Conservation (phyloP, 2,113 vertebrate genomes). For the human region DNA sequence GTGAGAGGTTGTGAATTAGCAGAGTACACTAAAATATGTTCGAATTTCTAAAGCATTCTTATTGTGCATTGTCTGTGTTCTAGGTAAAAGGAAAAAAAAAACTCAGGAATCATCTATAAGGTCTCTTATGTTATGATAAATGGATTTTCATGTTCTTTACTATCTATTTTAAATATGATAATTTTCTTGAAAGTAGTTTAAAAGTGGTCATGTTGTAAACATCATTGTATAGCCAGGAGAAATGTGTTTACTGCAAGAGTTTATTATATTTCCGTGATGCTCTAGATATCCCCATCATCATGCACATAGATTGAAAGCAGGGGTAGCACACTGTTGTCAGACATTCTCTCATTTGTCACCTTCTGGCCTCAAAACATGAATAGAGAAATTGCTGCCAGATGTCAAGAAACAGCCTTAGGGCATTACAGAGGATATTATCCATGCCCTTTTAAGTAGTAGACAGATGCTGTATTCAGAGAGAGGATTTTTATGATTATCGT, state of each 20-base stretch:
- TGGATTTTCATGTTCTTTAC: not conserved
- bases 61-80: not conserved
- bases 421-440: not conserved
- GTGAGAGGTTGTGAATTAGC: not conserved
- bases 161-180: not conserved
- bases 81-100: not conserved
- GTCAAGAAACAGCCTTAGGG: constrained; percentile 47
- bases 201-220: not conserved
- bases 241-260: not conserved
- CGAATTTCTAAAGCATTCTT: not conserved
- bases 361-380: constrained; percentile 47
- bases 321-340: not conserved
- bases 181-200: not conserved
- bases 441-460: not conserved
- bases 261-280: not conserved
- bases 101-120: not conserved
- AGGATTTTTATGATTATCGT: not conserved
- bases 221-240: not conserved
- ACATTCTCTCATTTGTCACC: constrained; percentile 51
- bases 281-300: not conserved
- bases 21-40: not conserved
- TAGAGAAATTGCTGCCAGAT: constrained; percentile 45
- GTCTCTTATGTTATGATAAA: not conserved
- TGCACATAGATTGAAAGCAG: not conserved
- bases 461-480: constrained; percentile 45